Evolutionary conservation across 2,888 invertebrate genomes (phyloP), one percentile per base, ranked within the genome.

Genomic region (Cataglyphis altisquamis): DNA sequence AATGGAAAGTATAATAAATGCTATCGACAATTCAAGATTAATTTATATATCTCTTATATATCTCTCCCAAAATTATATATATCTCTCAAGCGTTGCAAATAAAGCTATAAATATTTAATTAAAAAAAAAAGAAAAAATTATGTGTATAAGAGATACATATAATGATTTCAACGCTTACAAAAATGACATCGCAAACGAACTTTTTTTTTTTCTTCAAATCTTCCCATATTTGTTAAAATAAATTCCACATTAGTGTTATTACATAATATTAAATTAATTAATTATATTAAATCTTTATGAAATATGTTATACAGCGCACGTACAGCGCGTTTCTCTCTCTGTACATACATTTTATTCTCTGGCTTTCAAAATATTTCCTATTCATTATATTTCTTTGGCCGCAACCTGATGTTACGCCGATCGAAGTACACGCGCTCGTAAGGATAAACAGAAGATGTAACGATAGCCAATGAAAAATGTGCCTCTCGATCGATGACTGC

Each of bases 401-500:
- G 36, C 12, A 75, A 64, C n/a, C 25, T 52, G 21, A 64, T 36
- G 21, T 62, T 15, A 62, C 52, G 15, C 32, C 21, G 12, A 8
- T 64, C 39, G 18, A 6, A 64, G 18, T 36, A 25, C 18, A 21
- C 45, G 48, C 21, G 36, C 63, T 25, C 3, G n/a, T 48, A 39
- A 64, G 52, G 55, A 57, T 57, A 36, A 75, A 25, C 21, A 18
- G 52, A 48, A 64, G 3, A 18, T 39, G 52, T 52, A 60, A 25
- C 48, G 12, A 75, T 52, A 64, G 25, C 8, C 21, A n/a, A 41
- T 41, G 39, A 75, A 64, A 57, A 67, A 83, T 75, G 21, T 75
- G 39, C 48, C 5, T 82, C 45, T 32, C 41, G 64, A 55, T 80
- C 70, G 45, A 78, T 66, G 63, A 82, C 36, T 78, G 64, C 25